Conservation (phyloP, 1,140 invertebrate species). For the Phymorhynchus buccinoides region DNA sequence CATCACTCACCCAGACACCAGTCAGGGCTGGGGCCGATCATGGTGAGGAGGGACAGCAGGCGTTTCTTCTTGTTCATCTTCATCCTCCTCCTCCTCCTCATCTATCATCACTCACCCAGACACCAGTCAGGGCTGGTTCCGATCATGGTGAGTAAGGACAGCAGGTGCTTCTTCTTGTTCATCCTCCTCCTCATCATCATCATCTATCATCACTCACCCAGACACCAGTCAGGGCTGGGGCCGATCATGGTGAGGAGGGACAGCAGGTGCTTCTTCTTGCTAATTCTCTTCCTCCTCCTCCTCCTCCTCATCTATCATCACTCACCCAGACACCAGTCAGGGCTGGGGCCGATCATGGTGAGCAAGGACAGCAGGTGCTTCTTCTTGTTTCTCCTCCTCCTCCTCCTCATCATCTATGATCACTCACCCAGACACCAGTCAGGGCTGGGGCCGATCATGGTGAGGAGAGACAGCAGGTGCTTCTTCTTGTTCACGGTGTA, state of each 20-base stretch:
- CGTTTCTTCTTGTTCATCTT: constrained; percentile 91
- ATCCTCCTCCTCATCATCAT: constrained; percentile 64
- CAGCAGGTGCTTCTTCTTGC: constrained; percentile 86
- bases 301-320: no score
- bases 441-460: constrained; percentile 92
- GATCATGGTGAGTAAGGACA: constrained; percentile 94
- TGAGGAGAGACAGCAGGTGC: constrained; percentile 91
- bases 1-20: constrained; percentile 91
- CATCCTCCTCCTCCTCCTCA: no score
- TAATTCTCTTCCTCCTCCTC: no score
- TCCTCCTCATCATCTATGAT: no score
- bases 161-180: constrained; percentile 88
- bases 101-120: constrained; percentile 81
- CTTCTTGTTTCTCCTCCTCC: no score
- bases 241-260: constrained; percentile 93
- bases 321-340: constrained; percentile 92
- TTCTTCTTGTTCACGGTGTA: constrained; percentile 86
- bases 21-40: constrained; percentile 92
- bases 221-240: constrained; percentile 96
- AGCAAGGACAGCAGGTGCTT: constrained; percentile 92
- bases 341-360: constrained; percentile 92
- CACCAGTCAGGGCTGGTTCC: constrained; percentile 96
- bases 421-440: constrained; percentile 91
- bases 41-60: constrained; percentile 92
- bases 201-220: constrained; percentile 79